Percentiles rank a stretch among this genome's conserved stretches.
These are phyloP conservation scores for Cherax destructor DNA, from an alignment of 1,140 invertebrate genomes.

Conservation along the genomic window DNA sequence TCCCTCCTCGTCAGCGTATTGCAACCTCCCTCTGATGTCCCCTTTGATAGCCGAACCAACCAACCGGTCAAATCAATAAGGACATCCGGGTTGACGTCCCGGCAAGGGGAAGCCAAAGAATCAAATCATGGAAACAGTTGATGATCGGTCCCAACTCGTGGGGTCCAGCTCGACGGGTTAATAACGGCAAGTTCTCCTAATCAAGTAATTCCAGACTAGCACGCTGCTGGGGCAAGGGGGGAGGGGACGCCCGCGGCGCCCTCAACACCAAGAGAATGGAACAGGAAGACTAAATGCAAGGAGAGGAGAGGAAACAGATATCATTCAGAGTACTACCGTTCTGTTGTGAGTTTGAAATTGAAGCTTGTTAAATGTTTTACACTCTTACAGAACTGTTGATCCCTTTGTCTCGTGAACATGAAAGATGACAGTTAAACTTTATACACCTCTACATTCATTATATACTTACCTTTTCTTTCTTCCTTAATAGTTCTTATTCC, in stretches of 20 bases:
- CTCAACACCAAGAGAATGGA: neutral
- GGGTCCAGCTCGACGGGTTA: neutral
- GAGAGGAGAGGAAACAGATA: neutral
- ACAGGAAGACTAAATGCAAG: neutral
- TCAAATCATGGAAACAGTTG: neutral
- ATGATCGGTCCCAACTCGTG: neutral
- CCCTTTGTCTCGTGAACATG: no score
- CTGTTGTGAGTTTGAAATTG: no score
- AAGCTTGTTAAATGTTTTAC: no score
- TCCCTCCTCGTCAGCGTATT: neutral
- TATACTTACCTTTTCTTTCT: no score
- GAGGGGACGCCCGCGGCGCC: neutral
- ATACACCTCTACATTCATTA: no score
- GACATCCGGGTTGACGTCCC: conserved; percentile 31
- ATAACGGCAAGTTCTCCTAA: neutral
- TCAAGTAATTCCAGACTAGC: neutral
- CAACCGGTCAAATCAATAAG: conserved; percentile 5
- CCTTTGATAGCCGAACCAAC: conserved; percentile 26
- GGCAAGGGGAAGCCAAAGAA: conserved; percentile 17
- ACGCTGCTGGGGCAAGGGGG: neutral
- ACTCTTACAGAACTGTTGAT: no score
- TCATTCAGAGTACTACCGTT: no score
- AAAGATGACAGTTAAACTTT: no score
- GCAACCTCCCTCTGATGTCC: neutral
- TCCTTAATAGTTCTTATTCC: no score